These are phyloP conservation scores for Ispidina picta DNA, from an alignment of 2,797 vertebrate genomes.

Conservation along the genomic window DNA sequence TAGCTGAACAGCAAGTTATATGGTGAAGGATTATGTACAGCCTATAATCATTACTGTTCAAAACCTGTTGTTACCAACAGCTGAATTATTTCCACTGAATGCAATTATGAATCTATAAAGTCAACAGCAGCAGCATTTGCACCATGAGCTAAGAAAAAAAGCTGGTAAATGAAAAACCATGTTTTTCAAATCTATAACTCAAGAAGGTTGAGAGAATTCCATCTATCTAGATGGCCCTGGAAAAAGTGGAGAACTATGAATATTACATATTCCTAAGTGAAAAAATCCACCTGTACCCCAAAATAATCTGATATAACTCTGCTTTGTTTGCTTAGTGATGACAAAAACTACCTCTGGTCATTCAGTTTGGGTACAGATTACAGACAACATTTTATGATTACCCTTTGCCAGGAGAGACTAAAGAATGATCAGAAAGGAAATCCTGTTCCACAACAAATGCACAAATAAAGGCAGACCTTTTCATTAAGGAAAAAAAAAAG, in stretches of 20 bases:
- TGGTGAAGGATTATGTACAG: neutral
- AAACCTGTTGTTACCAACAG: neutral
- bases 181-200: neutral
- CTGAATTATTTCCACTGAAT: neutral
- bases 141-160: neutral
- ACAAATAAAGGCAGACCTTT: neutral
- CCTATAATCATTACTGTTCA: neutral
- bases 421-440: neutral
- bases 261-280: neutral
- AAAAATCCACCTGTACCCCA: neutral
- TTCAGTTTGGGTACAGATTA: neutral
- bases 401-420: neutral
- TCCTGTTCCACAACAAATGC: neutral
- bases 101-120: neutral
- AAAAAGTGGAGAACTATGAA: neutral
- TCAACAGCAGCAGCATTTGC: neutral
- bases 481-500: neutral
- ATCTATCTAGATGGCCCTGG: neutral
- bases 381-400: neutral
- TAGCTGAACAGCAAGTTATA: neutral
- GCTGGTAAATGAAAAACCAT: neutral
- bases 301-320: neutral
- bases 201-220: neutral
- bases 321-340: neutral
- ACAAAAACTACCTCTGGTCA: neutral